Conservation (phyloP, 2,113 vertebrate species). For the Shinisaurus crocodilurus region DNA sequence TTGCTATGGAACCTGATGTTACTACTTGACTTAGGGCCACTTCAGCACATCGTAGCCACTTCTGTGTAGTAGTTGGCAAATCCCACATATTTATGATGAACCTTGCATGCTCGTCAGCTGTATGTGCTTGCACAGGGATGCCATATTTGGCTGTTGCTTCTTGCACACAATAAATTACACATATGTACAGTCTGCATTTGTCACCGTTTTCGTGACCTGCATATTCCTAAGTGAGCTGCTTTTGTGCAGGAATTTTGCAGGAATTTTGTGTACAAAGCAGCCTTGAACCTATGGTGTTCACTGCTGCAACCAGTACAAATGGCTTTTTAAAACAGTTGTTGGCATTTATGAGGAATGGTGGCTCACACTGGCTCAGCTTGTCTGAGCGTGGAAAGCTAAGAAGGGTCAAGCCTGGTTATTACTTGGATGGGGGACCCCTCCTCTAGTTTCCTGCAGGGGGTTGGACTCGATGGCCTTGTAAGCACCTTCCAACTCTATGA, state of each 20-base stretch:
- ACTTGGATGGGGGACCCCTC: too few species aligned
- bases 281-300: not conserved
- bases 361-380: too few species aligned
- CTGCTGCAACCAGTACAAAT: not conserved
- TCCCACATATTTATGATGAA: not conserved
- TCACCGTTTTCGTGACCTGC: not conserved
- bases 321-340: not conserved
- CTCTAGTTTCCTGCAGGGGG: too few species aligned
- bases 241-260: not conserved
- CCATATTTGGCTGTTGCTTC: not conserved
- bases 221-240: not conserved
- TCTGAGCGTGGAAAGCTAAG: too few species aligned
- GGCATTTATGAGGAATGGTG: not conserved
- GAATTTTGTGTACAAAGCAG: not conserved
- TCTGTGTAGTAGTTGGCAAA: not conserved
- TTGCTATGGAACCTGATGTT: not conserved
- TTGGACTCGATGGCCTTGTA: too few species aligned
- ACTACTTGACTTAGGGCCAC: not conserved
- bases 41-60: not conserved
- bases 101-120: not conserved
- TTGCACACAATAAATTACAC: not conserved
- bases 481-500: too few species aligned
- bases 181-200: not conserved
- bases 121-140: not conserved
- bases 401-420: too few species aligned